These are phyloP conservation scores for Artemia sinica DNA, from an alignment of 2,888 invertebrate genomes.

Conservation along the genomic window DNA sequence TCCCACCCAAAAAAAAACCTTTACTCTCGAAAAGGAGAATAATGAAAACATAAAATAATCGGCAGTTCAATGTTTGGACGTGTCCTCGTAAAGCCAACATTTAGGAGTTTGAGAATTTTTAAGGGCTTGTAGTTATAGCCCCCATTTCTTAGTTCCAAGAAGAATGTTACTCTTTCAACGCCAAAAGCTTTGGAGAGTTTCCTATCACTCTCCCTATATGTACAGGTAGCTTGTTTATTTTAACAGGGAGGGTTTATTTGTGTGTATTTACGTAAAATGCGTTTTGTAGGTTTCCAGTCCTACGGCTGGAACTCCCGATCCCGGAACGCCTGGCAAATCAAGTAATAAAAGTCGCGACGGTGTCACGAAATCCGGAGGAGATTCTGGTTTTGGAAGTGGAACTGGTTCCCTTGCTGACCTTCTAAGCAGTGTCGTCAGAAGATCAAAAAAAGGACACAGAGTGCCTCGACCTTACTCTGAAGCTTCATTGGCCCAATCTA, in stretches of 20 bases:
- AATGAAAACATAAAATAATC: too few relatives aligned
- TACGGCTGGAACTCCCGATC: not conserved
- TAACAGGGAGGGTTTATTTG: not conserved
- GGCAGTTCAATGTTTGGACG: too few relatives aligned
- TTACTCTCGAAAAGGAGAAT: too few relatives aligned
- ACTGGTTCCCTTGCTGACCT: slow-evolving; percentile 9
- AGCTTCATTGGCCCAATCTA: not conserved
- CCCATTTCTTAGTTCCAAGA: too few relatives aligned
- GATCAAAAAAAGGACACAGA: not conserved
- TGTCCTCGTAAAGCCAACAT: too few relatives aligned
- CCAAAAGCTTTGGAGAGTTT: too few relatives aligned
- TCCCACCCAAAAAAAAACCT: too few relatives aligned
- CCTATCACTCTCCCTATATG: too few relatives aligned
- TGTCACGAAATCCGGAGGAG: not conserved
- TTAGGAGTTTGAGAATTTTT: too few relatives aligned
- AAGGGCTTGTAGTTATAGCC: too few relatives aligned
- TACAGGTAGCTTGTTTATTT: too few relatives aligned
- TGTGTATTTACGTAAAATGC: not conserved
- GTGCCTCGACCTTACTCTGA: not conserved
- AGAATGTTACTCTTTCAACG: too few relatives aligned
- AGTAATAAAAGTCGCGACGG: slow-evolving; percentile 10
- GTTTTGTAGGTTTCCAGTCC: slow-evolving; percentile 8
- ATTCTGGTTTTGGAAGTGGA: slow-evolving; percentile 3
- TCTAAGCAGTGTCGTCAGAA: slow-evolving; percentile 8
- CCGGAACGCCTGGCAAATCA: slow-evolving; percentile 1